phyloP scores from a whole-genome alignment of 2,888 invertebrate genomes.

The Tridacna gigas region DNA sequence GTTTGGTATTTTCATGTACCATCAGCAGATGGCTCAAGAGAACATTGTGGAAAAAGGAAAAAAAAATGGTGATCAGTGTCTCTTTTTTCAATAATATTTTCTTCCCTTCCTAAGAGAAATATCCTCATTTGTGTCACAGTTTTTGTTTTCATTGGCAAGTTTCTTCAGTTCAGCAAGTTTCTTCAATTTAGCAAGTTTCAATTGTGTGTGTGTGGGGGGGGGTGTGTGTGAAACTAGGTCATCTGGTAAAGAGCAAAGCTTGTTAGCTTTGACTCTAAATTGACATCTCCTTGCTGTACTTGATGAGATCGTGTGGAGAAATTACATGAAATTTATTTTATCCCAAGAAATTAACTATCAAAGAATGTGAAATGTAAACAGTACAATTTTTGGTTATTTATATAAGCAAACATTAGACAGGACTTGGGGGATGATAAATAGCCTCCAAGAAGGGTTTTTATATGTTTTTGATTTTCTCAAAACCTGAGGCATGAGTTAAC shows the following conservation, averaged over 20 bases:
- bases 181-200: no score
- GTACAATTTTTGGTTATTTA: constrained; percentile 8
- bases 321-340: constrained; percentile 22
- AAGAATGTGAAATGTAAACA: constrained; percentile 22
- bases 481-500: not conserved
- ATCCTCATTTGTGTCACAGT: no score
- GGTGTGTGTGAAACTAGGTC: no score
- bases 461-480: not conserved
- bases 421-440: not conserved
- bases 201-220: no score
- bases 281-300: not conserved
- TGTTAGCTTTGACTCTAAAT: not conserved
- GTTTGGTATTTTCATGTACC: no score
- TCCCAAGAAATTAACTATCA: constrained; percentile 15
- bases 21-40: no score
- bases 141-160: no score
- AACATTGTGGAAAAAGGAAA: no score
- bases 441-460: not conserved
- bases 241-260: not conserved
- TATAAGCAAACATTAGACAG: not conserved
- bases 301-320: not conserved
- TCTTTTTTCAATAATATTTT: no score
- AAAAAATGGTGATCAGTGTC: no score
- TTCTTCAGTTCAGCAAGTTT: no score
- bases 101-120: no score